phyloP scores from a whole-genome alignment of 1,140 invertebrate species.

The Philaenus spumarius region DNA sequence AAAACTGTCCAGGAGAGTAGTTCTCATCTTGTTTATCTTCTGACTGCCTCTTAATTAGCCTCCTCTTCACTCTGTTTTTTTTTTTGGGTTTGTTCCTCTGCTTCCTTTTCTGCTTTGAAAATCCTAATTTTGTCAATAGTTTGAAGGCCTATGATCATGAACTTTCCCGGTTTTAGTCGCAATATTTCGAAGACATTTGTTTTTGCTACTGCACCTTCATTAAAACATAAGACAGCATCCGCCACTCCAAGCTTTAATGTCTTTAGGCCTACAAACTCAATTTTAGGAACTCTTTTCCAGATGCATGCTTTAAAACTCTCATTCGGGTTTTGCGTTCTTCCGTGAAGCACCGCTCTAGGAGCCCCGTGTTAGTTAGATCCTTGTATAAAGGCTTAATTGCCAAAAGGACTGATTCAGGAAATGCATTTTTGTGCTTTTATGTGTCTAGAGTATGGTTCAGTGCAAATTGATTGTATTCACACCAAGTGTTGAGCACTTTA shows the following conservation, averaged over 20 bases:
- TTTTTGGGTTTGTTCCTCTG: not conserved
- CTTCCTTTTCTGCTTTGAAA: not conserved
- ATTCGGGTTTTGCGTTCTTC: no score
- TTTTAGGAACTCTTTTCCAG: no score
- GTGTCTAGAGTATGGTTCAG: conserved; percentile 11
- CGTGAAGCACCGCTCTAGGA: conserved; percentile 20
- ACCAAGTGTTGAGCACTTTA: not conserved
- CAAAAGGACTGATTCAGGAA: conserved; percentile 9
- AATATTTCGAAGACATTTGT: not conserved
- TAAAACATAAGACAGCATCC: no score
- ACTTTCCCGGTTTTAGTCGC: not conserved
- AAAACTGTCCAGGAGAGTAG: no score
- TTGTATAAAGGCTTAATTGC: conserved; percentile 20
- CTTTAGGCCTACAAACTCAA: no score
- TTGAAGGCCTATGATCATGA: not conserved
- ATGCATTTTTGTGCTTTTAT: not conserved
- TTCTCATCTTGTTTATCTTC: no score
- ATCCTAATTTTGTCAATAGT: not conserved
- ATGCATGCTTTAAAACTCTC: no score
- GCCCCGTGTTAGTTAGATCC: conserved; percentile 14
- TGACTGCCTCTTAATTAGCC: no score
- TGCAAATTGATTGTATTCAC: not conserved
- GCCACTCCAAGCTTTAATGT: no score
- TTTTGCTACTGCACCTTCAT: no score
- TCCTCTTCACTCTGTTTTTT: no score